Percentiles rank a stretch among this genome's conserved stretches.
Conservation (phyloP, 2,888 invertebrate species). For the Subacronicta megacephala region DNA sequence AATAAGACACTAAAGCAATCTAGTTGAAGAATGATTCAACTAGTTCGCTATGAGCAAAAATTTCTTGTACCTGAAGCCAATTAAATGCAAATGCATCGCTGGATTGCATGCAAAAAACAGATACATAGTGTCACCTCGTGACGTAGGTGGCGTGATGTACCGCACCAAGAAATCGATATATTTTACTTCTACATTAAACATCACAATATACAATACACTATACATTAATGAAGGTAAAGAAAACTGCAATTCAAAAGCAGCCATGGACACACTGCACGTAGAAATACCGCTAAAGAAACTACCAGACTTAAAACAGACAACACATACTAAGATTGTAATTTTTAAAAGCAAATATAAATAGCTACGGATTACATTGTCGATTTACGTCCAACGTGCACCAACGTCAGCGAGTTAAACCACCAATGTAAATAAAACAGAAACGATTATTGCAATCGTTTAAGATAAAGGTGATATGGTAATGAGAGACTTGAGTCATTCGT, state of each 20-base stretch:
- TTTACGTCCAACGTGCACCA: conserved; percentile 15
- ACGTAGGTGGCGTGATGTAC: conserved; percentile 71
- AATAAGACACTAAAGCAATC: conserved; percentile 37
- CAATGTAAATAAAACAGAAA: conserved; percentile 30
- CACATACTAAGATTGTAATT: conserved; percentile 11
- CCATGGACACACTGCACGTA: conserved; percentile 25
- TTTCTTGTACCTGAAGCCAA: conserved; percentile 59
- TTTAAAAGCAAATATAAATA: conserved; percentile 5
- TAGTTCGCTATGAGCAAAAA: conserved; percentile 50
- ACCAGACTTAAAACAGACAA: conserved; percentile 40
- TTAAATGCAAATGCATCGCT: conserved; percentile 63
- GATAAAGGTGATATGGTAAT: conserved; percentile 23
- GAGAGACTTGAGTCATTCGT: conserved; percentile 56
- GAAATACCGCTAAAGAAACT: conserved; percentile 31
- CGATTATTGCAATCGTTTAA: conserved; percentile 7
- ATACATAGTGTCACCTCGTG: conserved; percentile 53
- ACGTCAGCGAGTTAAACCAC: conserved; percentile 6
- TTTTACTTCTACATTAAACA: background rate
- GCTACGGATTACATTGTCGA: conserved; percentile 28
- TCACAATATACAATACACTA: conserved; percentile 26
- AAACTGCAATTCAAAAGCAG: conserved; percentile 10
- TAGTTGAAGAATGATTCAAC: conserved; percentile 48
- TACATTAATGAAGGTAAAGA: background rate
- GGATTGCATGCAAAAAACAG: conserved; percentile 54
- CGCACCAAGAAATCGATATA: conserved; percentile 24